Evolutionary conservation across 2,888 invertebrate species (phyloP).

Genomic region (Drosophila seclusa): DNA sequence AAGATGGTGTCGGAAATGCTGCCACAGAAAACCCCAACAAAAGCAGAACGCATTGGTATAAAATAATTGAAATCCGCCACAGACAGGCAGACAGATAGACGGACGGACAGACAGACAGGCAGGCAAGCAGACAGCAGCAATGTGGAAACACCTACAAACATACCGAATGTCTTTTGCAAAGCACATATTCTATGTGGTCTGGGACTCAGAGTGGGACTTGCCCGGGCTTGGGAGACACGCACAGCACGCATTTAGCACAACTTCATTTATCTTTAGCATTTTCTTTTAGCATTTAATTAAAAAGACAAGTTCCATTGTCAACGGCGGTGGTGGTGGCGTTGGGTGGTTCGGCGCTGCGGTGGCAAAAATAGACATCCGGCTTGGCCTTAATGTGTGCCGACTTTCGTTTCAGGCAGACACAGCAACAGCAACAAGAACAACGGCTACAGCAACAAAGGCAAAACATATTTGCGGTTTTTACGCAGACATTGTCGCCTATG

Average conservation of each 20-base stretch:
- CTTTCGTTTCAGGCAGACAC: constrained; percentile 49
- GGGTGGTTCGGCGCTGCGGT: background rate
- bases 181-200: constrained; percentile 26
- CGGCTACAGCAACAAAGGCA: constrained; percentile 43
- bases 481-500: constrained; percentile 73
- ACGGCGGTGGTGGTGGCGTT: constrained; percentile 36
- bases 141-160: constrained; percentile 23
- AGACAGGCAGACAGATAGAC: constrained; percentile 22
- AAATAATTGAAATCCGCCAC: constrained; percentile 69
- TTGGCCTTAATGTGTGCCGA: constrained; percentile 42
- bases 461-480: constrained; percentile 80
- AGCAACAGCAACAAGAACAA: constrained; percentile 24
- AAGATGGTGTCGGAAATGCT: constrained; percentile 39
- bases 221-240: constrained; percentile 38
- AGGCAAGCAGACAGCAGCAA: constrained; percentile 10
- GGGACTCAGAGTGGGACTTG: constrained; percentile 11
- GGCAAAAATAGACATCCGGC: constrained; percentile 31
- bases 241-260: constrained; percentile 81
- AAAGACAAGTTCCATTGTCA: constrained; percentile 81
- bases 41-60: constrained; percentile 65
- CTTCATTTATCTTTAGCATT: constrained; percentile 81
- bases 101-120: background rate
- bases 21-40: constrained; percentile 51
- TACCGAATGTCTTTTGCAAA: constrained; percentile 36
- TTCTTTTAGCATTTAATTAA: constrained; percentile 80